These are phyloP conservation scores for Tonatia bakeri DNA, from an alignment of 2,113 vertebrate genomes.

Conservation along the genomic window DNA sequence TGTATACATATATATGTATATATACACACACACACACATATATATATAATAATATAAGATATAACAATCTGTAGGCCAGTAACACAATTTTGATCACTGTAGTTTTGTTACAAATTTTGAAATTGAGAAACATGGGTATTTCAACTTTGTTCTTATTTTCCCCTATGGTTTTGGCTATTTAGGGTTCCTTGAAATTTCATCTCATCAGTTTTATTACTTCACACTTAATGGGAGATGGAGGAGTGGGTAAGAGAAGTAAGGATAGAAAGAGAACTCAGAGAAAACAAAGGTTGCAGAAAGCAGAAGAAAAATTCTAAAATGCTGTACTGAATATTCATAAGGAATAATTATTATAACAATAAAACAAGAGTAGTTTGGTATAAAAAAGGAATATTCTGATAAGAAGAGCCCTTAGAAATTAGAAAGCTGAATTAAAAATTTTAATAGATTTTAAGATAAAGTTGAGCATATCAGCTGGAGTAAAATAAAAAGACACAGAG, in stretches of 20 bases:
- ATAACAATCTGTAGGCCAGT: background rate
- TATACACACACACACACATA: too few species aligned
- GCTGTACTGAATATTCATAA: background rate
- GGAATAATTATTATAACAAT: background rate
- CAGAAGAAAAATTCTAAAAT: background rate
- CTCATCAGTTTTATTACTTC: background rate
- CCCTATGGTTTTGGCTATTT: background rate
- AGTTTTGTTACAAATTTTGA: background rate
- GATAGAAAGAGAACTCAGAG: background rate
- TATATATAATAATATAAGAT: too few species aligned
- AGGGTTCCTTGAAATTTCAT: background rate
- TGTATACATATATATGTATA: too few species aligned
- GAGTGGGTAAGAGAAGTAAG: background rate
- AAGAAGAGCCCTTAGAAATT: background rate
- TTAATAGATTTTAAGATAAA: background rate
- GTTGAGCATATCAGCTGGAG: background rate
- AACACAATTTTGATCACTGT: background rate
- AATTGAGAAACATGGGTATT: background rate
- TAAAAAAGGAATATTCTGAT: background rate
- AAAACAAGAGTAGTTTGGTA: background rate
- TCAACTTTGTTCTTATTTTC: background rate
- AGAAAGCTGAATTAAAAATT: background rate
- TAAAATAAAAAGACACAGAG: background rate
- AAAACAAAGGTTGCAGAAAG: background rate
- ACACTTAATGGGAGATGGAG: background rate